A percentile compares a stretch with the other conserved stretches of the same genome.
Evolutionary conservation across 2,797 vertebrate genomes (phyloP).

Genomic region (Botia almorhae): DNA sequence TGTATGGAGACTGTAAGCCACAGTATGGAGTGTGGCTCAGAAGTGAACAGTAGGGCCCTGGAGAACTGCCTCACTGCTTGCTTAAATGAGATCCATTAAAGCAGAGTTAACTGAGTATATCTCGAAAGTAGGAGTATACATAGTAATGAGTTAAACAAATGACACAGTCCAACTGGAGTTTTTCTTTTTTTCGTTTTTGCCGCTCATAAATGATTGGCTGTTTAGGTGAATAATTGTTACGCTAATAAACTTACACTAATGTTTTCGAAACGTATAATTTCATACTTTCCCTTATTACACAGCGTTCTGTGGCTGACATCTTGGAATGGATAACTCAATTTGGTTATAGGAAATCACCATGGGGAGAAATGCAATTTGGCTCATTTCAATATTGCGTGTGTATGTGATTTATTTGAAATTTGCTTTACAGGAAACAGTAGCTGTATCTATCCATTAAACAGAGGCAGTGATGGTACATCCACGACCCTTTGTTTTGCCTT

Average conservation of each 20-base stretch:
- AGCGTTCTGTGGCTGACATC: not conserved
- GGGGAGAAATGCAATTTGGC: conserved; percentile 55
- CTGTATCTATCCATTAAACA: conserved; percentile 57
- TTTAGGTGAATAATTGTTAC: conserved; percentile 66
- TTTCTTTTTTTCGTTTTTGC: not conserved
- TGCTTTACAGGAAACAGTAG: conserved; percentile 49
- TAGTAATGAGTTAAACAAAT: conserved; percentile 68
- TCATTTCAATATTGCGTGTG: conserved; percentile 52
- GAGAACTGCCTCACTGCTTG: conserved; percentile 30
- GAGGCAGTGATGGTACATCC: conserved; percentile 4
- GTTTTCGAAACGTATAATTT: conserved; percentile 65
- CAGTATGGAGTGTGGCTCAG: conserved; percentile 21
- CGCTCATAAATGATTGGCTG: conserved; percentile 58
- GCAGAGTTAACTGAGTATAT: conserved; percentile 48
- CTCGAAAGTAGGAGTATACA: conserved; percentile 47
- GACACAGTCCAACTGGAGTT: conserved; percentile 61
- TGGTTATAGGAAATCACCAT: conserved; percentile 61
- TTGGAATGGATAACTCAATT: conserved; percentile 60
- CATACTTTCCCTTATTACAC: conserved; percentile 63
- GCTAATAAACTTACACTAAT: conserved; percentile 50
- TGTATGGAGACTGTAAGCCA: conserved; percentile 38
- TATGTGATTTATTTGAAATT: conserved; percentile 55
- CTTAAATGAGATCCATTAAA: conserved; percentile 48
- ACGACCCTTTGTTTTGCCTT: conserved; percentile 20
- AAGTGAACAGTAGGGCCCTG: conserved; percentile 16